Percentiles rank a stretch among this genome's conserved stretches.
Conservation (phyloP, 2,888 invertebrate species). For the Sclerodermus sp. region DNA sequence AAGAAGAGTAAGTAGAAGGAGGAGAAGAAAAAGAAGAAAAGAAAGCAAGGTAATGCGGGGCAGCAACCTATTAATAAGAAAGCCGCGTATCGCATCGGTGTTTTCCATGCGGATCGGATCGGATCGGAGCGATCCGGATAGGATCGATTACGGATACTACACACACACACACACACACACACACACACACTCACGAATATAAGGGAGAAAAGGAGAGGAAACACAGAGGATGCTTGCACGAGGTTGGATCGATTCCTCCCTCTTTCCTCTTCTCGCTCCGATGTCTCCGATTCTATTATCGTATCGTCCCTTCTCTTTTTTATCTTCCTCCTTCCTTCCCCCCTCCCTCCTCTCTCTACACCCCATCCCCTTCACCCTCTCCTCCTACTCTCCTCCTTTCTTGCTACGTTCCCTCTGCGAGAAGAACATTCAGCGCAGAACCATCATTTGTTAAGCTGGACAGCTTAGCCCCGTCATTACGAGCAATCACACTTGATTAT, state of each 20-base stretch:
- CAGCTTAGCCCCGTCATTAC: conserved; percentile 56
- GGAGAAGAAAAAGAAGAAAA: conserved; percentile 1
- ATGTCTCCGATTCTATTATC: too few species aligned
- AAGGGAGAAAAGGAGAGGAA: conserved; percentile 1
- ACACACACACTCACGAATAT: conserved; percentile 5
- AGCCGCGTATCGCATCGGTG: conserved; percentile 40
- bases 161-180: too few species aligned
- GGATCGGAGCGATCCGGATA: too few species aligned
- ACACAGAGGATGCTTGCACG: conserved; percentile 1
- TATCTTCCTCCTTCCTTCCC: conserved; percentile 5
- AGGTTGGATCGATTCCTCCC: too few species aligned
- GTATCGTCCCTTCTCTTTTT: too few species aligned
- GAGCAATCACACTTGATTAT: conserved; percentile 58
- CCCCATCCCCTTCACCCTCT: conserved; percentile 6
- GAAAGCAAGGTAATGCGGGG: conserved; percentile 17
- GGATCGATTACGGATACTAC: conserved; percentile 49
- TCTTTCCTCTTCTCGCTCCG: too few species aligned
- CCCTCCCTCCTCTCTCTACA: conserved; percentile 25
- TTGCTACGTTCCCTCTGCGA: conserved; percentile 22
- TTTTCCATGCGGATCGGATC: conserved; percentile 44
- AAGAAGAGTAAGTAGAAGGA: background rate
- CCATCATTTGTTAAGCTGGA: conserved; percentile 57
- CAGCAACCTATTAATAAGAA: conserved; percentile 51
- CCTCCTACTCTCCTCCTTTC: background rate
- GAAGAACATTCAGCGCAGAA: conserved; percentile 15